A percentile compares a stretch with the other conserved stretches of the same genome.
Conservation (phyloP, 2,113 vertebrate genomes). For the Clarias gariepinus region DNA sequence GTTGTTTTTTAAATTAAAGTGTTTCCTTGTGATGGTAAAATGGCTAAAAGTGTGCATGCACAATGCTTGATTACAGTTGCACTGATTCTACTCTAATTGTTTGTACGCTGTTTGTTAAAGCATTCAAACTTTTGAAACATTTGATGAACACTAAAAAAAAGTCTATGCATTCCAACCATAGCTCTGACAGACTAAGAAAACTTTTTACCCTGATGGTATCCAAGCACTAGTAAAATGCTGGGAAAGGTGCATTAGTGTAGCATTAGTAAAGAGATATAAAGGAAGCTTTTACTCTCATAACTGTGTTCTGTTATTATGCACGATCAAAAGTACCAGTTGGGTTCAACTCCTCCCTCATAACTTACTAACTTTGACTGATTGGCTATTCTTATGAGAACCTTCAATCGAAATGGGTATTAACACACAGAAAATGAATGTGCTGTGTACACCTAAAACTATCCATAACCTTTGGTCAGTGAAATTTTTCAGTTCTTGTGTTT, state of each 20-base stretch:
- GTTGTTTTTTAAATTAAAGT: constrained; percentile 57
- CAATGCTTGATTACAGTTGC: constrained; percentile 16
- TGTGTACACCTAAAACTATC: not conserved
- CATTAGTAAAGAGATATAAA: no score
- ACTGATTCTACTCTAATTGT: constrained; percentile 29
- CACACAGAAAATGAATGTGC: not conserved
- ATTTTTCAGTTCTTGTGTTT: not conserved
- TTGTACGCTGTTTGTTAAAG: constrained; percentile 30
- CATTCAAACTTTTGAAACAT: constrained; percentile 50
- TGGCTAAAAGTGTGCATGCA: constrained; percentile 6
- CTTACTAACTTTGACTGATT: no score
- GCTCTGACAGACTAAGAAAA: no score
- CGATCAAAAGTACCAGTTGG: no score
- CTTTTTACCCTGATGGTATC: no score
- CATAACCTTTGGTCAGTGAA: not conserved
- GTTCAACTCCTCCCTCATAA: no score
- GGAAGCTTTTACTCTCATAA: no score
- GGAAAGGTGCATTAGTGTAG: no score
- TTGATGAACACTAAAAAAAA: constrained; percentile 31
- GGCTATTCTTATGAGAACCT: not conserved
- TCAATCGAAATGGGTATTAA: not conserved
- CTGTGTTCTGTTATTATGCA: no score
- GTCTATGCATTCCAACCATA: no score
- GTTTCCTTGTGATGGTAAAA: constrained; percentile 5
- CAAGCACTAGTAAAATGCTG: no score